A percentile compares a stretch with the other conserved stretches of the same genome.
Conservation (phyloP, 2,797 vertebrate species). For the Platalea minor region DNA sequence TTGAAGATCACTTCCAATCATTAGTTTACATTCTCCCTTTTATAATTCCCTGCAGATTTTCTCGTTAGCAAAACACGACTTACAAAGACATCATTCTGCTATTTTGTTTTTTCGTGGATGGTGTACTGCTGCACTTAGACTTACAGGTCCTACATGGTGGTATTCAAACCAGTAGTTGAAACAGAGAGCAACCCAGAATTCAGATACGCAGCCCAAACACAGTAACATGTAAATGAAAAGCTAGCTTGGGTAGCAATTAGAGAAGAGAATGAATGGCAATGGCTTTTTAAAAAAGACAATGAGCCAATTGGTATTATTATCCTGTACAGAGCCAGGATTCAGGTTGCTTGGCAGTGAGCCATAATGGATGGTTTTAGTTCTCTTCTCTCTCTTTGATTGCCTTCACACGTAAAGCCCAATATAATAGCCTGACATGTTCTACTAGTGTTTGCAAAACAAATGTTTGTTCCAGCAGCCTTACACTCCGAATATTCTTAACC, state of each 20-base stretch:
- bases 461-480: neutral
- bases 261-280: neutral
- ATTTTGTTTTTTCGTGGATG: neutral
- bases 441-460: neutral
- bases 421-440: neutral
- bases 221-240: neutral
- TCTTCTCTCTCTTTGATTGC: neutral
- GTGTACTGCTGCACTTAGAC: neutral
- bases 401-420: neutral
- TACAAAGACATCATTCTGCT: neutral
- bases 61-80: neutral
- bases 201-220: neutral
- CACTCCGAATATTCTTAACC: neutral
- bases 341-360: neutral
- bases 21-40: neutral
- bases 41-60: neutral
- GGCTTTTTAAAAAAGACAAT: neutral
- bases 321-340: neutral
- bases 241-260: neutral
- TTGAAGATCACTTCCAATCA: neutral
- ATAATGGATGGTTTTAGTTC: neutral
- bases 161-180: neutral
- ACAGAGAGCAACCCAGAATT: neutral
- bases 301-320: conserved; percentile 40
- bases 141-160: neutral